Conservation (phyloP, 2,888 invertebrate species). For the Deilephila elpenor region DNA sequence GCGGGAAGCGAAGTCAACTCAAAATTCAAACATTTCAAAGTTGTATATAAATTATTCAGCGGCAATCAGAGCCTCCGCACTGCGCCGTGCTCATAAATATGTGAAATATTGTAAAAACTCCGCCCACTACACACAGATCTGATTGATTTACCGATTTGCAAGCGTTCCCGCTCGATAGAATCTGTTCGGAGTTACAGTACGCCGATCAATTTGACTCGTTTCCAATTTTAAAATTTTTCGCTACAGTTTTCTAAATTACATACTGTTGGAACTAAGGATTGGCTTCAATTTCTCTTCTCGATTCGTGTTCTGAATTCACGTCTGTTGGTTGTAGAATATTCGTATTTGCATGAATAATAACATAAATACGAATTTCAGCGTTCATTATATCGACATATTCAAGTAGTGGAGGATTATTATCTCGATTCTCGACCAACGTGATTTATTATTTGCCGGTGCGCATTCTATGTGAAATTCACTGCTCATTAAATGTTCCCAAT, state of each 20-base stretch:
- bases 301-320: no score
- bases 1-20: not conserved
- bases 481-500: no score
- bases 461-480: no score
- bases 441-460: no score
- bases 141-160: conserved; percentile 18
- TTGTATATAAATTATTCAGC: conserved; percentile 22
- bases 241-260: not conserved
- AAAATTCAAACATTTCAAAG: conserved; percentile 23
- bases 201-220: not conserved
- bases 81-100: conserved; percentile 14
- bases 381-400: no score
- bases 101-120: conserved; percentile 12
- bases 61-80: conserved; percentile 10
- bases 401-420: no score
- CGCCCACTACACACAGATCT: conserved; percentile 2
- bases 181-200: not conserved
- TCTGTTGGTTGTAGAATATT: no score
- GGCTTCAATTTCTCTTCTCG: no score
- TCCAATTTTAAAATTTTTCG: not conserved
- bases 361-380: no score
- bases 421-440: no score
- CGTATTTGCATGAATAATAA: no score
- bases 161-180: not conserved
- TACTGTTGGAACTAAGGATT: not conserved